These are phyloP conservation scores for Aphis craccivora DNA, from an alignment of 1,140 invertebrate genomes.

Conservation along the genomic window DNA sequence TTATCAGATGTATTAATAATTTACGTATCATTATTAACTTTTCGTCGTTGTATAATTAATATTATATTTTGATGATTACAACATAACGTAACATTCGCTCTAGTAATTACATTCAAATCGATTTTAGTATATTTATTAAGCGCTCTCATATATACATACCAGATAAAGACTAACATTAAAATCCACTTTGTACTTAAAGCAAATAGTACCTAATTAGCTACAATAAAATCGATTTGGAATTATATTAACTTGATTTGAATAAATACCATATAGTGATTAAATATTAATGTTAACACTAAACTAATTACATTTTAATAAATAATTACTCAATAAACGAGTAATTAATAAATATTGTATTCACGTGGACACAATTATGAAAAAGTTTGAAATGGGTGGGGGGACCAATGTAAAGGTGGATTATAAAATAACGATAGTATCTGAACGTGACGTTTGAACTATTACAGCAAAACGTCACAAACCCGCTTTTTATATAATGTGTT, in stretches of 20 bases:
- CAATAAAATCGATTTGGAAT: background rate
- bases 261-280: background rate
- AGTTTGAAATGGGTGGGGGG: background rate
- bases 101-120: slow-evolving; percentile 3
- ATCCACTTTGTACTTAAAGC: background rate
- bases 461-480: background rate
- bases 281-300: background rate
- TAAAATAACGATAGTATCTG: background rate
- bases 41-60: background rate
- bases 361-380: background rate
- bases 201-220: background rate
- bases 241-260: background rate
- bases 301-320: background rate
- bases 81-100: background rate
- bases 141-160: background rate
- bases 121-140: background rate
- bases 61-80: slow-evolving; percentile 7
- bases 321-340: background rate
- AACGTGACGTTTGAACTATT: background rate
- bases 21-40: slow-evolving; percentile 3
- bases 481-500: background rate
- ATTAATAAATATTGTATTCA: background rate
- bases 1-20: background rate
- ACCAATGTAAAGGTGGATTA: background rate
- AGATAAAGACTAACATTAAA: background rate